Base-by-base conservation (phyloP, 2,797 vertebrate genomes). In the Muscicapa comitata region DNA sequence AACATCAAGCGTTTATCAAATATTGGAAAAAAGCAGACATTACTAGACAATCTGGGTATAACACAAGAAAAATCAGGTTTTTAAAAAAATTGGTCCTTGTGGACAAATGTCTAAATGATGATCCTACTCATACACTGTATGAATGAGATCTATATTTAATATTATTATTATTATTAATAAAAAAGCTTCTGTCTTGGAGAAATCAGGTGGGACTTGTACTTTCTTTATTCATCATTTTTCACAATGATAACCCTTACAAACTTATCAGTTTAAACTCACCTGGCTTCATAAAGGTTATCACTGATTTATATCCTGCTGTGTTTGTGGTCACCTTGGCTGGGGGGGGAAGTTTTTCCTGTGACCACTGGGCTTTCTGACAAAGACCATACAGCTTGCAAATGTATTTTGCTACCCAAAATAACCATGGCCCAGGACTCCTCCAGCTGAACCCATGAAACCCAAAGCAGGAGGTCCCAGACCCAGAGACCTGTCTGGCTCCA, bases 101-200 rank as follows among this genome's bases (percentile, higher is more conserved):
- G 98, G 98, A 98, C 98, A 98, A 97, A 94, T 88, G 97, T 97
- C 95, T 97, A 97, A 97, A 97, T 83, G 71, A 88, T 66, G 98
- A 98, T 97, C 97, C 97, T 95, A 97, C 97, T 98, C 98, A 98
- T 98, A 98, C 98, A 98, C 97, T 98, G 98, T 98, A 98, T 98
- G 98, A 98, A 98, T 98, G 98, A 98, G 98, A 98, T 97, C 98
- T 97, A 97, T 97, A 97, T 97, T 98, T 97, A 97, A 97, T 97
- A 98, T 97, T 97, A 97, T 94, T 90, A 97, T 94, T 90, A 88
- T 70, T 83, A 86, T 19, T 86, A 89, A 97, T 96, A 92, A 95
- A 96, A 97, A 98, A 97, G 95, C 82, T 96, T 97, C 95, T 97
- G 96, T 98, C 97, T 98, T 98, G 98, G 98, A 98, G 98, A 98